Base-by-base conservation (phyloP, 2,888 invertebrate genomes). In the Acholoe squamosa region DNA sequence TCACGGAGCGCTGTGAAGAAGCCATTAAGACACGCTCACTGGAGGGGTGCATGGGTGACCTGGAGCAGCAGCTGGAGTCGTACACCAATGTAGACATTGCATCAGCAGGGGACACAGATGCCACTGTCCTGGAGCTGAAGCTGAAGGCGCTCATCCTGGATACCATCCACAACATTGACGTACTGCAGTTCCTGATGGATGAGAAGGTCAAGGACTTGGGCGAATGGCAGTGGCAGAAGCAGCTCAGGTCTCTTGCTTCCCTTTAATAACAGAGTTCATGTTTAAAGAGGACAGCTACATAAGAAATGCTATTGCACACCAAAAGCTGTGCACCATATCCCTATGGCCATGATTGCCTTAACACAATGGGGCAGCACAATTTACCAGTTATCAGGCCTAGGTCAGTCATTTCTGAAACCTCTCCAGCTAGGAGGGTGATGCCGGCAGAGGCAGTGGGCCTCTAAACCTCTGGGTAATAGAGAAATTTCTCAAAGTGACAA, bases 191-290 rank as follows among this genome's bases (percentile, higher is more conserved):
- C 93, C 96, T 99, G 89, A 97, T 98, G 91, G 96, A 97, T 84
- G 94, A 94, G 14, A 96, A 97, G 92, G 97, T 97, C 0, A 97
- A 97, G 52, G 97, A 97, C 92, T 95, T 96, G 19, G 96, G 96
- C 28, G 98, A 98, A 94, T 99, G 99, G 99, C 96, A 97, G 88
- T 99, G 99, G 99, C 98, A 98, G 96, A 98, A 98, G 96, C 99
- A 99, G 95, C 97, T 99, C 84, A 97, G 98, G 97, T 97, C 95
- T 25, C 89, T 86, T n/a, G 43, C 61, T 76, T 33, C n/a, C n/a
- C n/a, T n/a, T n/a, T n/a, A n/a, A n/a, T n/a, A n/a, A n/a, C n/a
- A n/a, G n/a, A n/a, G n/a, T n/a, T n/a, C n/a, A n/a, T n/a, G n/a
- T n/a, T n/a, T n/a, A n/a, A n/a, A n/a, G n/a, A n/a, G n/a, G n/a